Conservation (phyloP, 2,888 invertebrate genomes). For the Nymphalis c-album region DNA sequence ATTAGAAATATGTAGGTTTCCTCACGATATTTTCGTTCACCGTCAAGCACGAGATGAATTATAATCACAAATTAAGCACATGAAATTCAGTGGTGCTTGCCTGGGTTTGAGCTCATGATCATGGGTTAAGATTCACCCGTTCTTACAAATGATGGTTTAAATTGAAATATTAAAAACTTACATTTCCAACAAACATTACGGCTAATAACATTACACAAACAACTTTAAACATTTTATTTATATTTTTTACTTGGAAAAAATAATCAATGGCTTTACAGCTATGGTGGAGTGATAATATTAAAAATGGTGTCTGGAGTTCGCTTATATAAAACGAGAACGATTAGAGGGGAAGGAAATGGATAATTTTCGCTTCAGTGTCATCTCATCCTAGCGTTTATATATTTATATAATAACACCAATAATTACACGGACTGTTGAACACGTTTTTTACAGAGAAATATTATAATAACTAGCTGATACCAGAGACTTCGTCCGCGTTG, state of each 20-base stretch:
- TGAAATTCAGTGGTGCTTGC: too few species aligned
- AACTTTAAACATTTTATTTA: conserved; percentile 30
- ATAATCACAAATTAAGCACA: too few species aligned
- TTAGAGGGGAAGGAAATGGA: conserved; percentile 16
- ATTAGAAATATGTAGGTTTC: too few species aligned
- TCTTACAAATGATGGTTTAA: too few species aligned
- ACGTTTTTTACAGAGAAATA: background rate
- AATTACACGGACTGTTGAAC: conserved; percentile 30
- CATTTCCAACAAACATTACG: conserved; percentile 28
- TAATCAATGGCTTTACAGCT: background rate
- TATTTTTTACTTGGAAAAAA: background rate
- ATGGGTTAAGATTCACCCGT: too few species aligned
- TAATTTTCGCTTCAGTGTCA: conserved; percentile 18
- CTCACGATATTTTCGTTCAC: too few species aligned
- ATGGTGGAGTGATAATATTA: background rate
- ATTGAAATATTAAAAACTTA: conserved; percentile 16
- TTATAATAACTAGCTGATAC: too few species aligned
- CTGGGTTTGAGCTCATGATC: too few species aligned
- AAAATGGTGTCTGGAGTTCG: background rate
- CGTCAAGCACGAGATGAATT: too few species aligned
- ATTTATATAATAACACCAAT: conserved; percentile 16
- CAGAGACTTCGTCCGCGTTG: too few species aligned
- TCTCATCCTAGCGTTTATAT: conserved; percentile 9
- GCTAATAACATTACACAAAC: conserved; percentile 24
- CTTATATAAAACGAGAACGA: conserved; percentile 1